Percentiles rank a stretch among this genome's conserved stretches.
Conservation (phyloP, 1,140 invertebrate genomes). For the Dinothrombium tinctorium region DNA sequence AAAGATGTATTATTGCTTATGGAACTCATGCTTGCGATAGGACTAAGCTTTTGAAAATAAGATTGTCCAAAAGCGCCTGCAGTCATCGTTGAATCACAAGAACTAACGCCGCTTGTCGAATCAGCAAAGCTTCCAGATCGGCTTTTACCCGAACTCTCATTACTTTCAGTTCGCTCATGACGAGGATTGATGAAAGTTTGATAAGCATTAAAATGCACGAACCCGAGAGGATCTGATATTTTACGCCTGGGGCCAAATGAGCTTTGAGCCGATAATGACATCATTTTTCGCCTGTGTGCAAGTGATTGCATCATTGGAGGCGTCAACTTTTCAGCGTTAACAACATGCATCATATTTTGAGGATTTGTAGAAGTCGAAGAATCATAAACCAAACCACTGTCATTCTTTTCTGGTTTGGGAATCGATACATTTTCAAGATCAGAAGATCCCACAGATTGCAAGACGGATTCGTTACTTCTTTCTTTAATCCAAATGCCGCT, state of each 20-base stretch:
- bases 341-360: no score
- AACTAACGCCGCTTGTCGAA: conserved; percentile 49
- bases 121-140: conserved; percentile 33
- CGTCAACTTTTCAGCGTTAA: no score
- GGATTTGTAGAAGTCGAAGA: no score
- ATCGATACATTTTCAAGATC: no score
- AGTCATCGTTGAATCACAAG: conserved; percentile 36
- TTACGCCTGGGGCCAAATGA: not conserved
- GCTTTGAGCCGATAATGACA: not conserved
- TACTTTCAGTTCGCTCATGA: no score
- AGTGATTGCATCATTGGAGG: not conserved
- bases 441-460: no score
- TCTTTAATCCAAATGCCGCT: not conserved
- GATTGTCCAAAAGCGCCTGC: not conserved
- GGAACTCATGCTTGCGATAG: not conserved
- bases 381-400: no score
- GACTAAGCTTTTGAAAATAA: not conserved
- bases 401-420: no score
- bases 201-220: not conserved
- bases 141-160: conserved; percentile 18
- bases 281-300: not conserved
- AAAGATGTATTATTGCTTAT: no score
- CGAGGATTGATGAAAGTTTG: no score
- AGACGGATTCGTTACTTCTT: not conserved
- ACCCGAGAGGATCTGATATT: not conserved